Percentiles rank a stretch among this genome's conserved stretches.
Evolutionary conservation across 2,797 vertebrate genomes (phyloP).

Genomic region (Mus caroli): DNA sequence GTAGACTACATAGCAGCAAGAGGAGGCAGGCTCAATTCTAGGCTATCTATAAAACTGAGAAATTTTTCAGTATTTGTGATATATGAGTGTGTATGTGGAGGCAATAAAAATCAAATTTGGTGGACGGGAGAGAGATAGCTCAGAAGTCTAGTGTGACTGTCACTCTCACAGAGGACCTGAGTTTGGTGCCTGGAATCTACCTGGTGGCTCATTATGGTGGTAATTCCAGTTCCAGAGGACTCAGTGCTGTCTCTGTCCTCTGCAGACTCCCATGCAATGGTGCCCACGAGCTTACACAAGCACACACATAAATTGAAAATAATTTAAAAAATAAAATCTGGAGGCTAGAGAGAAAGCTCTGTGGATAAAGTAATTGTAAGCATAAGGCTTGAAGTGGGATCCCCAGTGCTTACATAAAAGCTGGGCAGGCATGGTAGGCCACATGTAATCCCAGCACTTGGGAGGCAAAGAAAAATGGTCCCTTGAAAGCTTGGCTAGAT

Average conservation of each 20-base stretch:
- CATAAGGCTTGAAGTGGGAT: neutral
- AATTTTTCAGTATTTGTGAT: neutral
- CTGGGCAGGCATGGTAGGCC: no score
- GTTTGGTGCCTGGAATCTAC: neutral
- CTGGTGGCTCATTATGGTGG: neutral
- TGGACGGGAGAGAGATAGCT: neutral
- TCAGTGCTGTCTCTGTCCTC: neutral
- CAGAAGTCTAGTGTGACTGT: neutral
- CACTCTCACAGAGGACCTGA: neutral
- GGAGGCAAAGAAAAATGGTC: neutral
- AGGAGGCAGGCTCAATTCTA: neutral
- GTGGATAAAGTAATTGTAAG: neutral
- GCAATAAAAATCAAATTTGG: neutral
- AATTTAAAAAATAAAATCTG: neutral
- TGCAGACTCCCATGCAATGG: neutral
- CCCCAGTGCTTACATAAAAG: no score
- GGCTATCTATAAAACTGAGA: neutral
- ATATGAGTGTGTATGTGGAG: neutral
- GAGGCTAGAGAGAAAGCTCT: neutral
- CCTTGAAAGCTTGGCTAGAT: neutral
- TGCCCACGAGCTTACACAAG: neutral
- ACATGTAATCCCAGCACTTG: neutral
- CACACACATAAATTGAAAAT: neutral
- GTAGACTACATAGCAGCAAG: neutral
- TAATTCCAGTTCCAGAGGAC: neutral